Evolutionary conservation across 2,888 invertebrate genomes (phyloP).

Genomic region (Melanotus villosus): DNA sequence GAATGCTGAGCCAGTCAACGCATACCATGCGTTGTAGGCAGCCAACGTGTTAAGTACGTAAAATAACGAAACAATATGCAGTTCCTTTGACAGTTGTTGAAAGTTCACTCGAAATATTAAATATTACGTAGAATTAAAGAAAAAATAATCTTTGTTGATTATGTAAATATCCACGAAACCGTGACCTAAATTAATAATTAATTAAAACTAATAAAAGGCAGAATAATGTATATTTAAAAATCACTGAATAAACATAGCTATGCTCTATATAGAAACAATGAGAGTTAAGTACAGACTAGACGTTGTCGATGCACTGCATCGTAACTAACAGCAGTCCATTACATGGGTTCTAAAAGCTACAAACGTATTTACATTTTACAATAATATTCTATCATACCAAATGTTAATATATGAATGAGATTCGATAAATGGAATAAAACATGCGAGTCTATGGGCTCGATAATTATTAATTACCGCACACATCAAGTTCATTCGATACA

Average conservation of each 20-base stretch:
- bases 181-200: constrained; percentile 2
- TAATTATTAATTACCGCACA: constrained; percentile 28
- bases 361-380: constrained; percentile 52
- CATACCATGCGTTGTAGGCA: too few relatives aligned
- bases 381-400: constrained; percentile 47
- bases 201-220: constrained; percentile 42
- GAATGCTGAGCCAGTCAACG: too few relatives aligned
- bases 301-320: constrained; percentile 64
- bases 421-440: constrained; percentile 35
- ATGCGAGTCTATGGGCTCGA: constrained; percentile 22
- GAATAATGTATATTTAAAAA: constrained; percentile 59
- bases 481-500: constrained; percentile 28
- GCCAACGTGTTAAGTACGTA: too few relatives aligned
- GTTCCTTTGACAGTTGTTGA: too few relatives aligned
- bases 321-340: constrained; percentile 63
- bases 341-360: constrained; percentile 60
- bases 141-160: background rate
- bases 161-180: too few relatives aligned
- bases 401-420: constrained; percentile 38
- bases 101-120: too few relatives aligned
- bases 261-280: constrained; percentile 58
- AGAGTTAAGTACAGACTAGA: constrained; percentile 67
- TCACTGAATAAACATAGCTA: constrained; percentile 56
- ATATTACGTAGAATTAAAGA: too few relatives aligned
- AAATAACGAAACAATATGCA: too few relatives aligned